phyloP scores from a whole-genome alignment of 2,888 invertebrate species.

The Brenthis hecate region DNA sequence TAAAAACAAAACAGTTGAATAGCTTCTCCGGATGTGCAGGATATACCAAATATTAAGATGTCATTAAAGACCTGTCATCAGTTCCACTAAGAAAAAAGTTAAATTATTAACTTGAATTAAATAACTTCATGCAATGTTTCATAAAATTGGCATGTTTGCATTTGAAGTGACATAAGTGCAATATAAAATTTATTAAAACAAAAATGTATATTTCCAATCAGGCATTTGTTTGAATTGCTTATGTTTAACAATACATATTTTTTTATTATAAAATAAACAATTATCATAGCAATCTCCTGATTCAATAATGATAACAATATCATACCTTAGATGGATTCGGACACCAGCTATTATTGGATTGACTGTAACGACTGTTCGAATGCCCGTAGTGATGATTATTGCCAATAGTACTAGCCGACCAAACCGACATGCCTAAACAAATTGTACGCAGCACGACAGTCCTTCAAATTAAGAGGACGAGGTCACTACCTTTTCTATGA shows the following conservation, averaged over 20 bases:
- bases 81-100: constrained; percentile 58
- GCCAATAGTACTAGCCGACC: constrained; percentile 86
- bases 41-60: constrained; percentile 53
- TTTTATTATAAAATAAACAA: neutral
- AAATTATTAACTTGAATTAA: constrained; percentile 36
- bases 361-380: constrained; percentile 70
- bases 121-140: constrained; percentile 17
- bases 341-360: constrained; percentile 76
- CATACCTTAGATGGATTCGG: constrained; percentile 77
- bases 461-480: constrained; percentile 68
- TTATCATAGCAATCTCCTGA: neutral
- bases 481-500: constrained; percentile 55
- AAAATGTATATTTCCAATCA: neutral
- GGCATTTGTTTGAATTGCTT: neutral
- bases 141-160: constrained; percentile 5
- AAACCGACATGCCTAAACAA: constrained; percentile 86
- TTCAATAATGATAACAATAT: constrained; percentile 37
- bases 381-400: constrained; percentile 74
- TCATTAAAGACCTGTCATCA: constrained; percentile 56
- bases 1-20: constrained; percentile 44
- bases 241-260: no score
- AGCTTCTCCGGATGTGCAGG: constrained; percentile 50
- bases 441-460: constrained; percentile 60
- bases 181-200: constrained; percentile 5
- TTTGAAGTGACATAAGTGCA: constrained; percentile 7